phyloP scores from a whole-genome alignment of 2,113 vertebrate species.

The Formicarius rufipectus region DNA sequence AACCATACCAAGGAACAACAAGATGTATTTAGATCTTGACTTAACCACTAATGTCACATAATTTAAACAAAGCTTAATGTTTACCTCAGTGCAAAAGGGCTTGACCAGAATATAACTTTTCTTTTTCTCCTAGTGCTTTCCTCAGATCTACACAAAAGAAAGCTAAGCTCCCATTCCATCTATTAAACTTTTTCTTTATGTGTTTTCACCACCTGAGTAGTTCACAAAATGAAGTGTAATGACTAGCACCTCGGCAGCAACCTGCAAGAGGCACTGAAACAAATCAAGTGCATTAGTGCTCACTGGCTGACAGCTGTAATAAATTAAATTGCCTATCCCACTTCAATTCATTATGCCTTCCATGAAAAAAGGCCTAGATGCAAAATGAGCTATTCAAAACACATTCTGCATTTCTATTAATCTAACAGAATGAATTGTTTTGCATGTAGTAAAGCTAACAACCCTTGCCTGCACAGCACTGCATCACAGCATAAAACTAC shows the following conservation, averaged over 20 bases:
- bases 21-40: neutral
- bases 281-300: neutral
- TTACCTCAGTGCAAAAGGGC: neutral
- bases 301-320: constrained; percentile 40
- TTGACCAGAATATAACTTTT: neutral
- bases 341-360: constrained; percentile 36
- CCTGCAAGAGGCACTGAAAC: neutral
- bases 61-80: neutral
- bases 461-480: neutral
- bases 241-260: neutral
- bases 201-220: constrained; percentile 10
- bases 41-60: neutral
- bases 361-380: constrained; percentile 27
- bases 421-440: constrained; percentile 5
- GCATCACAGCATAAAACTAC: neutral
- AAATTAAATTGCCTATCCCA: constrained; percentile 29
- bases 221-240: constrained; percentile 21
- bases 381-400: constrained; percentile 52
- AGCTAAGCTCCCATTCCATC: neutral
- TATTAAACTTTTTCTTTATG: neutral
- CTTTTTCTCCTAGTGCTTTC: neutral
- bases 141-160: neutral
- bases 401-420: constrained; percentile 40
- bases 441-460: neutral
- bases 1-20: neutral